A percentile compares a stretch with the other conserved stretches of the same genome.
These are phyloP conservation scores for Salticus scenicus DNA, from an alignment of 2,888 invertebrate species.

Conservation along the genomic window DNA sequence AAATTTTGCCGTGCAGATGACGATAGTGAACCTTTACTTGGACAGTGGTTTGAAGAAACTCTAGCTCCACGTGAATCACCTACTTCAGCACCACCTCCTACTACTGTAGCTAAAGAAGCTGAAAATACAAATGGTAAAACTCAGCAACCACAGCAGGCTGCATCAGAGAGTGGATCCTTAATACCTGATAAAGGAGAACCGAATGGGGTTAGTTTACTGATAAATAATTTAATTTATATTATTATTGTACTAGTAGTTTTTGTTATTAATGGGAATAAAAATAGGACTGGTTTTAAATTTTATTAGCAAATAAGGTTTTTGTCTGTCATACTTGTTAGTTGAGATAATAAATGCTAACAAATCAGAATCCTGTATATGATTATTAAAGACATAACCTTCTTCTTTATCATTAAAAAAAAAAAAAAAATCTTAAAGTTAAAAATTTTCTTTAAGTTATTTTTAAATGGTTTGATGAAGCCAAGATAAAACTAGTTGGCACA, in stretches of 20 bases:
- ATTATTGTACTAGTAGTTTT: background rate
- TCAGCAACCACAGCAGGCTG: slow-evolving; percentile 73
- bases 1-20: slow-evolving; percentile 75
- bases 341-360: background rate
- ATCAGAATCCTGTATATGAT: too few species aligned
- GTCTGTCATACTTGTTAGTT: background rate
- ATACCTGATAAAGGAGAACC: slow-evolving; percentile 88
- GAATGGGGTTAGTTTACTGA: slow-evolving; percentile 80
- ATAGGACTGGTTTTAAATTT: background rate
- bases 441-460: too few species aligned
- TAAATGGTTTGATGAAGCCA: too few species aligned
- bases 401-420: too few species aligned
- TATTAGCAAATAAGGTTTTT: background rate
- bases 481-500: too few species aligned
- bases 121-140: slow-evolving; percentile 71
- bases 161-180: slow-evolving; percentile 77
- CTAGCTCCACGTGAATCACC: slow-evolving; percentile 81
- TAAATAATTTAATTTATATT: too few species aligned
- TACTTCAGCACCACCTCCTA: slow-evolving; percentile 72
- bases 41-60: slow-evolving; percentile 96
- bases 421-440: too few species aligned
- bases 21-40: slow-evolving; percentile 85
- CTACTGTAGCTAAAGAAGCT: slow-evolving; percentile 55
- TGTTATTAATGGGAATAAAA: background rate
- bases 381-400: too few species aligned